A percentile compares a stretch with the other conserved stretches of the same genome.
Conservation (phyloP, 2,797 vertebrate species). For the Discoglossus pictus region DNA sequence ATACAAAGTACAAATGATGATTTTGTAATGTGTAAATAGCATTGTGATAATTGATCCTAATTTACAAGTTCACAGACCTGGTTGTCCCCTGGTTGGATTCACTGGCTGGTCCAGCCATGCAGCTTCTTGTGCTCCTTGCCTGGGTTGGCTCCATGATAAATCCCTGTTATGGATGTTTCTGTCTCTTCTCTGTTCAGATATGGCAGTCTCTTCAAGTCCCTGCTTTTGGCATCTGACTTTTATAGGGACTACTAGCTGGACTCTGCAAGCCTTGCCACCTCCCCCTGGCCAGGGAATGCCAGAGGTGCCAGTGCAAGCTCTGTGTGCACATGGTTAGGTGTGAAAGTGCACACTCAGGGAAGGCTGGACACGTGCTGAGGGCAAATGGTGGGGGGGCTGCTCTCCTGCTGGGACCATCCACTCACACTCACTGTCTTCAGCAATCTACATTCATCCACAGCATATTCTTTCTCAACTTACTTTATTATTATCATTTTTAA, state of each 20-base stretch:
- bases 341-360: slow-evolving; percentile 27
- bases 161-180: not conserved
- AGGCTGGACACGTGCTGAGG: slow-evolving; percentile 38
- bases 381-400: slow-evolving; percentile 34
- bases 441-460: no score
- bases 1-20: no score
- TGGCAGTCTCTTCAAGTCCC: not conserved
- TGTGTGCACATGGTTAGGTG: slow-evolving; percentile 44
- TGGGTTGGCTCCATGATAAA: not conserved
- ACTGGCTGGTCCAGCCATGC: not conserved
- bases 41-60: no score
- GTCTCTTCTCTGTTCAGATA: not conserved
- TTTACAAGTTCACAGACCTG: slow-evolving; percentile 34
- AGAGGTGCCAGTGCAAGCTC: slow-evolving; percentile 18
- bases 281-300: not conserved
- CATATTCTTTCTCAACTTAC: no score
- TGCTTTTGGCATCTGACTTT: slow-evolving; percentile 8
- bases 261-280: not conserved
- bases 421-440: not conserved
- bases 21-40: no score
- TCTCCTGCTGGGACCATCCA: slow-evolving; percentile 16
- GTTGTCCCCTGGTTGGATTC: not conserved
- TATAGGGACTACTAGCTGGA: slow-evolving; percentile 22
- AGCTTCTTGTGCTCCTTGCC: not conserved
- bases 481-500: no score